Conservation (phyloP, 2,888 invertebrate genomes). For the Resseliella maxima region DNA sequence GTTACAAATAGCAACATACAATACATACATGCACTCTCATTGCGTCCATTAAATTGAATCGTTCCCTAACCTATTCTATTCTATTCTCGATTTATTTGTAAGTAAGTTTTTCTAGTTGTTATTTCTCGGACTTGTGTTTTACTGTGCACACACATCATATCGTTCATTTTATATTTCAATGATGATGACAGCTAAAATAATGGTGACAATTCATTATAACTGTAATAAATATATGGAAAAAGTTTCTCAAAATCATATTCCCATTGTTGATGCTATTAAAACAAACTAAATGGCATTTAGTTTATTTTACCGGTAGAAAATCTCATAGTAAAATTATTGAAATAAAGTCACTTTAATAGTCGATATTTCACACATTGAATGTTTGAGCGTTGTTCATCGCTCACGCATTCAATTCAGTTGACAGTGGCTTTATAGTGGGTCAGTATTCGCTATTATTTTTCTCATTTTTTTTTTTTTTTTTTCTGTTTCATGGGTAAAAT, state of each 20-base stretch:
- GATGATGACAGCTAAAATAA: slow-evolving; percentile 48
- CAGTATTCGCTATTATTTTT: neutral
- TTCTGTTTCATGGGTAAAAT: neutral
- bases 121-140: neutral
- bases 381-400: neutral
- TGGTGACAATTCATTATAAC: slow-evolving; percentile 13
- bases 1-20: no score
- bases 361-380: neutral
- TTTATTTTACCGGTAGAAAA: slow-evolving; percentile 5
- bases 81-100: neutral
- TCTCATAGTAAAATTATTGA: neutral
- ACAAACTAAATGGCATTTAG: slow-evolving; percentile 11
- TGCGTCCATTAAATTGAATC: slow-evolving; percentile 37
- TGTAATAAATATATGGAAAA: slow-evolving; percentile 38
- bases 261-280: slow-evolving; percentile 6
- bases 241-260: slow-evolving; percentile 30
- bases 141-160: neutral
- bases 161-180: neutral
- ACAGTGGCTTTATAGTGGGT: slow-evolving; percentile 2
- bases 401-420: neutral
- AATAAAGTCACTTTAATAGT: neutral
- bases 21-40: neutral
- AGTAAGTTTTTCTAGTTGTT: neutral
- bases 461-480: neutral
- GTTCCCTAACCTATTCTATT: slow-evolving; percentile 44